Percentiles rank a stretch among this genome's conserved stretches.
These are phyloP conservation scores for Oxytorus armatus DNA, from an alignment of 2,888 invertebrate genomes.

Conservation along the genomic window DNA sequence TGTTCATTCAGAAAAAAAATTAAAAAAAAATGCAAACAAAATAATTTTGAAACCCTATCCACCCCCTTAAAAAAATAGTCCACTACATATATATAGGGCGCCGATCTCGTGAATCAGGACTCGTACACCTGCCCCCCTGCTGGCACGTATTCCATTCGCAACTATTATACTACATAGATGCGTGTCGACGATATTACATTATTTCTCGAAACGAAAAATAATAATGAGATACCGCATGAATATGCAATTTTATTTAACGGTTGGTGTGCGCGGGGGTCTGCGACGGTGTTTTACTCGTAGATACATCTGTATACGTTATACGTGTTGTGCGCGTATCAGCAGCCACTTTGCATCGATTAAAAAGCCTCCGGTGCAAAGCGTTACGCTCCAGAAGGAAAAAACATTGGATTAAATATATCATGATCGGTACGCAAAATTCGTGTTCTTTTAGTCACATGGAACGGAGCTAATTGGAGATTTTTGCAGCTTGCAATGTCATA, in stretches of 20 bases:
- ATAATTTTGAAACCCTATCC: no score
- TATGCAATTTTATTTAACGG: slow-evolving; percentile 69
- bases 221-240: slow-evolving; percentile 66
- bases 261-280: slow-evolving; percentile 56
- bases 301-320: slow-evolving; percentile 5
- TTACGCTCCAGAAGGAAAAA: slow-evolving; percentile 7
- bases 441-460: not conserved
- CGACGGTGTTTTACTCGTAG: slow-evolving; percentile 32
- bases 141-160: not conserved
- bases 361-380: slow-evolving; percentile 19
- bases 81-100: slow-evolving; percentile 18
- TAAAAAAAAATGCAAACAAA: no score
- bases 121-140: slow-evolving; percentile 27
- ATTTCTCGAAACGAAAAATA: slow-evolving; percentile 47
- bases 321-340: not conserved
- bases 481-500: no score
- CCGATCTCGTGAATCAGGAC: slow-evolving; percentile 44
- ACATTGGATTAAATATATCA: slow-evolving; percentile 11
- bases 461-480: no score
- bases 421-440: slow-evolving; percentile 22
- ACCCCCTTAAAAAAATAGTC: not conserved
- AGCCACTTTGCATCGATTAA: slow-evolving; percentile 62
- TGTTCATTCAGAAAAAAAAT: no score
- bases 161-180: not conserved
- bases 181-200: slow-evolving; percentile 19